Evolutionary conservation across 2,888 invertebrate species (phyloP), one percentile per base, ranked within the genome.

Genomic region (Asteroscopus sphinx): DNA sequence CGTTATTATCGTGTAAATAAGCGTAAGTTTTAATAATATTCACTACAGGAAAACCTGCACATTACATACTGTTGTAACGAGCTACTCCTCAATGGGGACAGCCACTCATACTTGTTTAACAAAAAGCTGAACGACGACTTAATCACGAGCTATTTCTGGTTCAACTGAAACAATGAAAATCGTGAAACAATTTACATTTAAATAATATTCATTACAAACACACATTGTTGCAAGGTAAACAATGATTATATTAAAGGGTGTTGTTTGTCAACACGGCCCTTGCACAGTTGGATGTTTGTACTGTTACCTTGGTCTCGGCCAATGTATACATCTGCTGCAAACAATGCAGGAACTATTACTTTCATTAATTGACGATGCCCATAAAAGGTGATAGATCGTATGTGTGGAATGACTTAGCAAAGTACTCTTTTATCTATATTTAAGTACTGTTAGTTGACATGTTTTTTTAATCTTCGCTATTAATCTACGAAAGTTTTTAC

Each of bases 211-310:
- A 80, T 77, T 76, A 79, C 81, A 87, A 86, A 86, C 82, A 86
- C 56, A 82, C 85, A 85, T 85, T 88, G 89, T 91, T 86, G 81
- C 76, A 68, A 74, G 72, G 75, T 84, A 87, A 85, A 91, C 91
- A 92, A 89, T 85, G 86, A 84, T 82, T 84, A 81, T 84, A 81
- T 78, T 81, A 86, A 56, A 88, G 86, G 87, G 85, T 78, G 71
- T 61, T 92, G 86, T 92, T 92, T 92, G 84, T 87, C 86, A 91
- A 93, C 83, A 89, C 48, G 77, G 85, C 87, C 91, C 91, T 90
- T 82, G 62, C 55, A 69, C 68, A 74, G 70, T 70, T 76, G 55
- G 61, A 69, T 82, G 80, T 81, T 81, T 80, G 69, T 53, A 53
- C 66, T 65, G 63, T 57, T 69, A 66, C 71, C 62, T 70, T 44